Conservation (phyloP, 2,113 vertebrate species). For the Regulus satrapa region DNA sequence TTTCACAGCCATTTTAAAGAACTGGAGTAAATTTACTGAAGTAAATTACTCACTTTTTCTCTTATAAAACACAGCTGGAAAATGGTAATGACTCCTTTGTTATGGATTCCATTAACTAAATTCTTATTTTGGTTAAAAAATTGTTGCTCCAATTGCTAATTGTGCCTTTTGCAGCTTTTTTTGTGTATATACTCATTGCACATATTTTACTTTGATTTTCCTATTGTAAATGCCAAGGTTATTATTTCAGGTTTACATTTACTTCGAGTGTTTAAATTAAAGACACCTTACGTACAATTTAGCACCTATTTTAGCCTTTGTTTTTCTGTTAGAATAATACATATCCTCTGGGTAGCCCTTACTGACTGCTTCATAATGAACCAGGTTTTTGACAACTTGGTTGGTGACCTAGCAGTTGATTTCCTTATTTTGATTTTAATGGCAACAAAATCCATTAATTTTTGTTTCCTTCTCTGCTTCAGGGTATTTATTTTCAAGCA, state of each 20-base stretch:
- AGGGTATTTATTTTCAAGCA: not conserved
- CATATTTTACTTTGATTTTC: not conserved
- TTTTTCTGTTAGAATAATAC: not conserved
- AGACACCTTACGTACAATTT: not conserved
- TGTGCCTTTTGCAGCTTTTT: not conserved
- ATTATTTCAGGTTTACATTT: not conserved
- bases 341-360: not conserved
- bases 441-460: not conserved
- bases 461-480: not conserved
- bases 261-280: not conserved
- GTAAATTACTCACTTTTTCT: not conserved
- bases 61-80: not conserved
- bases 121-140: not conserved
- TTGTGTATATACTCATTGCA: not conserved
- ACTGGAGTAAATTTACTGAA: not conserved
- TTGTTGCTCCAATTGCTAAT: not conserved
- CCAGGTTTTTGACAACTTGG: not conserved
- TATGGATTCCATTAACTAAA: not conserved
- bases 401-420: not conserved
- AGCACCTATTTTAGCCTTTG: not conserved
- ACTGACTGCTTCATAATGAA: not conserved
- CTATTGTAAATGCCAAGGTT: not conserved
- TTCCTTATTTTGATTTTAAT: not conserved
- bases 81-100: not conserved
- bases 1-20: not conserved